Evolutionary conservation across 2,888 invertebrate species (phyloP), one percentile per base, ranked within the genome.

Genomic region (Panzeria rudis): DNA sequence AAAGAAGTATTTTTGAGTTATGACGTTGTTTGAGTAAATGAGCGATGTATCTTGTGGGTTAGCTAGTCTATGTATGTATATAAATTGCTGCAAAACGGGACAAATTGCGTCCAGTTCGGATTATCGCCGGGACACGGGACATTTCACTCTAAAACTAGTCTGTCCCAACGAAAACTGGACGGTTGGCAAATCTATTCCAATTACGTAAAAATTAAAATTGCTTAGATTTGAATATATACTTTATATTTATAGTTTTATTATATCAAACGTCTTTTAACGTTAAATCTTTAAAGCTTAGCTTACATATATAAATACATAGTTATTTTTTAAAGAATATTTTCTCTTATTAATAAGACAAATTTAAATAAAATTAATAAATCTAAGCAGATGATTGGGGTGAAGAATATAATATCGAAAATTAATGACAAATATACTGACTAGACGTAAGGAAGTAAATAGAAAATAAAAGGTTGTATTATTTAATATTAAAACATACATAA

Each of bases 381-480:
- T 76, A 64, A 25, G 23, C 35, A 73, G 29, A 47, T 64, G 38
- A 17, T 64, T 47, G 44, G 44, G 73, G 17, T 59, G 76, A 77
- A 68, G 35, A 73, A 72, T 77, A 77, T 17, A 62, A 66, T 38
- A 75, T 71, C 68, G 69, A 50, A 73, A 75, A 32, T 47, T 52
- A 73, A 79, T 75, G 59, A 75, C 62, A 83, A 72, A 76, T 84
- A 79, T 73, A 75, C 59, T 85, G 85, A 85, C 85, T 85, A 85
- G 85, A 85, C 75, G 73, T 83, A 78, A 85, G 82, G 85, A 85
- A 83, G 85, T 79, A 75, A 54, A 79, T 56, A 73, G 72, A 75
- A 56, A 59, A 25, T 56, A 52, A 20, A 71, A 20, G 1, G 9
- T 35, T 20, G 20, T n/a, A 35, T 73, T 20, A 52, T 66, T 54